Conservation (phyloP, 1,140 invertebrate genomes). For the Drosophila equinoxialis region DNA sequence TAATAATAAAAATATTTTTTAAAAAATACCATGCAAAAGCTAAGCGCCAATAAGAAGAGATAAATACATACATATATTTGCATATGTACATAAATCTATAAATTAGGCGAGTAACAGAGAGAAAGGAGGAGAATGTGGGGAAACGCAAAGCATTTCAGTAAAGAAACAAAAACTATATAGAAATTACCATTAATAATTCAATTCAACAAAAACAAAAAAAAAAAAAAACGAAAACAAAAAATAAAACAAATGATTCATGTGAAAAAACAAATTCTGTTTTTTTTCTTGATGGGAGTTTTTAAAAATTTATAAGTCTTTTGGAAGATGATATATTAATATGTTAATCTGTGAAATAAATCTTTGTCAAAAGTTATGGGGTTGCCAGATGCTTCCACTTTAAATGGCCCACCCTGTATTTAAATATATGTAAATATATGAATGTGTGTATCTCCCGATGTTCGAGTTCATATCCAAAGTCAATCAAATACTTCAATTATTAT, state of each 20-base stretch:
- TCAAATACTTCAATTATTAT: too few relatives aligned
- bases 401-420: too few relatives aligned
- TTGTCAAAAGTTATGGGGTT: too few relatives aligned
- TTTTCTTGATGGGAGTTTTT: too few relatives aligned
- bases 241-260: background rate
- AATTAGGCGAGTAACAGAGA: background rate
- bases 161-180: constrained; percentile 24
- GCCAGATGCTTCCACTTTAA: too few relatives aligned
- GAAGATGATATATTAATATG: too few relatives aligned
- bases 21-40: background rate
- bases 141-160: constrained; percentile 22
- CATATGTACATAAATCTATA: background rate
- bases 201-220: constrained; percentile 10
- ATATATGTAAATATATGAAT: too few relatives aligned
- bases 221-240: background rate
- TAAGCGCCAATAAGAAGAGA: constrained; percentile 4
- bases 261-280: background rate
- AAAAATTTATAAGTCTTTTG: too few relatives aligned
- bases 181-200: constrained; percentile 22
- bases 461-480: too few relatives aligned
- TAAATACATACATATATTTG: constrained; percentile 1
- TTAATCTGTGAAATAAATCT: too few relatives aligned
- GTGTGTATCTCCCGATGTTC: too few relatives aligned
- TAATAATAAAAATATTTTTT: constrained; percentile 18
- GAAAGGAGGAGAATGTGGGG: background rate